Base-by-base conservation (phyloP, 2,113 vertebrate species). In the Laticauda laticaudata region DNA sequence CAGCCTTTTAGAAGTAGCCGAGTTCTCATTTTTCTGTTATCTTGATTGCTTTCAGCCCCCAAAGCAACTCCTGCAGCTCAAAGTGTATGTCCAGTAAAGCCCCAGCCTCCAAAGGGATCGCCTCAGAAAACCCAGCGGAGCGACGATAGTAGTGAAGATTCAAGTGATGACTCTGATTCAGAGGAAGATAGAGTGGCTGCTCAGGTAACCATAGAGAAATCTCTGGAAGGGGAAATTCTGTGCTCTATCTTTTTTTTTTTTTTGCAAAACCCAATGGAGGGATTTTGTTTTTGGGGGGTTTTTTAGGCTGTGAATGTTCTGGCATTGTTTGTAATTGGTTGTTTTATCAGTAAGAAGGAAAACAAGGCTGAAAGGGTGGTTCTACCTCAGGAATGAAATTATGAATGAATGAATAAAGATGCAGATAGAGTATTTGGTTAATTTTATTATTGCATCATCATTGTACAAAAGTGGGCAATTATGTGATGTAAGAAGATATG, bases 161-260 rank as follows among this genome's bases (percentile, higher is more conserved):
- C 97, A 64, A 96, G 93, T 0, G 61, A 95, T 69, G 95, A 95
- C 18, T 96, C 96, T 0, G 96, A 96, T 86, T 95, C 95, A 1
- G 96, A 97, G 21, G 94, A 96, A 39, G 97, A 96, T 85, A 23
- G 91, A 9, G 92, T 96, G 0, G 95, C 94, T 1, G 87, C 95
- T 0, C 97, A 97, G 96, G 96, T 97, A 88, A 93, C 51, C 51
- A 90, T 53, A 29, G 0, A 0, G 61, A 86, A 48, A 11, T 11
- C 18, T 0, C 0, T 15, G 26, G 29, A 11, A 11, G 29, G 45
- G 0, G 4, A 54, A 14, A 20, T 14, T 26, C n/a, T 34, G 45
- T 59, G 23, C 18, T 7, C 75, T 43, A 8, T 18, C 75, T 1
- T 29, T 10, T 1, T 3, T n/a, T 26, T 53, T 43, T 29, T 45